Base-by-base conservation (phyloP, 92 coral and sea anemone genomes). In the Actinostola sp. region DNA sequence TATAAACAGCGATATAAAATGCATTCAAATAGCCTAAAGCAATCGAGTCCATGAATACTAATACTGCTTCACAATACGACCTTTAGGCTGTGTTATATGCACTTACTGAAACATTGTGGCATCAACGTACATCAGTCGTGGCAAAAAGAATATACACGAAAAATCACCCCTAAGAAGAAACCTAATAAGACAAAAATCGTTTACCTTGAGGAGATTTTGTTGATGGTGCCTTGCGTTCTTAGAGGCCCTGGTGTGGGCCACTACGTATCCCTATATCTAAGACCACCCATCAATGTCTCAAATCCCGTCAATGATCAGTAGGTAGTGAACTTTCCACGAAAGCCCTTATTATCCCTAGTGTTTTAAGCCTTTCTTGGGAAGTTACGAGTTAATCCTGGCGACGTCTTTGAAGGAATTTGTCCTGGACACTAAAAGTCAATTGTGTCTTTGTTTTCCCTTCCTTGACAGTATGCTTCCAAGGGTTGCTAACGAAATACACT, bases 281-380 rank as follows among this genome's bases (percentile, higher is more conserved):
- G 59, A 66, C 72, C 72, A 66, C 72, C 72, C 72, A 66, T 66
- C 41, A 63, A 43, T 46, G 11, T 36, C 42, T 36, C 42, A 11
- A 36, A 36, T 36, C 42, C 42, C 4, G 11, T 4, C 4, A 36
- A 36, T 4, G 42, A n/a, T n/a, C n/a, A 36, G 11, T 36, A 36
- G 11, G 42, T 36, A 36, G 42, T 36, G 42, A 36, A 11, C 4
- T 36, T 11, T 36, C 11, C 42, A 4, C 11, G 4, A 36, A 36
- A 11, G 6, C 11, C 8, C 31, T 20, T 25, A 28, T 53, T 4
- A 53, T 53, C 27, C 25, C 19, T 15, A 2, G 2, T 19, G 11
- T 23, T 20, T 23, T 20, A 20, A 20, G 59, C 30, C 59, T 53
- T 16, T 20, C 11, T 53, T 6, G 27, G 20, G 2, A 20, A 53